These are phyloP conservation scores for Sandelia bainsii DNA, from an alignment of 2,797 vertebrate species.

Conservation along the genomic window DNA sequence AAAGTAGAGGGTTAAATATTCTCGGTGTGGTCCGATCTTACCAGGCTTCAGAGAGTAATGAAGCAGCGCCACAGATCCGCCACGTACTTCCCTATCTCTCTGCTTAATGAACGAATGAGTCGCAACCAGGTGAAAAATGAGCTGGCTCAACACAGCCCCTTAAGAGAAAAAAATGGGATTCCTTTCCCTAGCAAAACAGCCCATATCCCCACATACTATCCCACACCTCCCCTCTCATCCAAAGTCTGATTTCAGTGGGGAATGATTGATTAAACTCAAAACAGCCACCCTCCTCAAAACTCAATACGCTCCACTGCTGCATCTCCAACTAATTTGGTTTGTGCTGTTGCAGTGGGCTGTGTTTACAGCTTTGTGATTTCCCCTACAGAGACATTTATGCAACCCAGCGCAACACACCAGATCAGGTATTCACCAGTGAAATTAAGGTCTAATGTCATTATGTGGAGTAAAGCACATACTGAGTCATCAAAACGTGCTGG, in stretches of 20 bases:
- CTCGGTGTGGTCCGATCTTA: slow-evolving; percentile 38
- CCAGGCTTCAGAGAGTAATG: slow-evolving; percentile 70
- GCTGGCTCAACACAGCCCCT: slow-evolving; percentile 38
- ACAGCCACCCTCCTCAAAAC: not conserved
- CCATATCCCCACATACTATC: slow-evolving; percentile 11
- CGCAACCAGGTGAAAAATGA: slow-evolving; percentile 73
- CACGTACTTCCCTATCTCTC: slow-evolving; percentile 55
- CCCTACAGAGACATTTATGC: slow-evolving; percentile 35
- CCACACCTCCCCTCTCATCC: slow-evolving; percentile 1
- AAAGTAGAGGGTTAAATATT: slow-evolving; percentile 50
- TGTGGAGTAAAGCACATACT: not conserved
- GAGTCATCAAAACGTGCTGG: slow-evolving; percentile 29
- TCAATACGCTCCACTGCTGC: slow-evolving; percentile 42
- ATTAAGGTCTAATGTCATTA: slow-evolving; percentile 27
- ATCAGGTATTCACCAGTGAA: slow-evolving; percentile 24
- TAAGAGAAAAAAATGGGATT: slow-evolving; percentile 50
- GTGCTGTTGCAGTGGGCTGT: slow-evolving; percentile 37
- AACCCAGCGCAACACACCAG: slow-evolving; percentile 24
- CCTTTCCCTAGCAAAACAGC: slow-evolving; percentile 31
- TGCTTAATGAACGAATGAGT: slow-evolving; percentile 72
- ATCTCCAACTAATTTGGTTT: slow-evolving; percentile 62
- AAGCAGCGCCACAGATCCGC: slow-evolving; percentile 57
- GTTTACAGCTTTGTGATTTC: slow-evolving; percentile 48
- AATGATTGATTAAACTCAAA: slow-evolving; percentile 75
- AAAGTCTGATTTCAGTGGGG: slow-evolving; percentile 48